These are phyloP conservation scores for Ormyrus nitidulus DNA, from an alignment of 2,888 invertebrate species.

Conservation along the genomic window DNA sequence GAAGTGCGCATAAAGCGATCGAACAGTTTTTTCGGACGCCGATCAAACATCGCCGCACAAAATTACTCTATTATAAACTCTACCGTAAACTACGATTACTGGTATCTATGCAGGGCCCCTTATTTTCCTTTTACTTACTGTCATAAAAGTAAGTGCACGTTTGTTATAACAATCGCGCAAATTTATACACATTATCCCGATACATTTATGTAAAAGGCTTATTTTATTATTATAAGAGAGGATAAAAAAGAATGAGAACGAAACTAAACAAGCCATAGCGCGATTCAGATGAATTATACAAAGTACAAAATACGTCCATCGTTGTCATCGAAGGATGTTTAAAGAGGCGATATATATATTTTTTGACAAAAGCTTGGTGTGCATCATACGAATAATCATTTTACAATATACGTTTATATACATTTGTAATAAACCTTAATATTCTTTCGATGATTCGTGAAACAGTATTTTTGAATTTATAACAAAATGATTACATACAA, in stretches of 20 bases:
- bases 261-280: not conserved
- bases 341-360: slow-evolving; percentile 19
- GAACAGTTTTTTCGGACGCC: slow-evolving; percentile 38
- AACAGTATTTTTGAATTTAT: not conserved
- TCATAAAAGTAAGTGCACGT: slow-evolving; percentile 16
- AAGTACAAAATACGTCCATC: slow-evolving; percentile 69
- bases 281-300: slow-evolving; percentile 54
- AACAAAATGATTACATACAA: not conserved
- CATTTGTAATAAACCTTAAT: not conserved
- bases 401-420: not conserved
- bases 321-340: slow-evolving; percentile 61
- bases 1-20: slow-evolving; percentile 37
- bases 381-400: slow-evolving; percentile 10
- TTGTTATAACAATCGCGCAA: not conserved
- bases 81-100: slow-evolving; percentile 45
- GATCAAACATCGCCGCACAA: slow-evolving; percentile 37
- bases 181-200: not conserved
- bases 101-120: slow-evolving; percentile 63
- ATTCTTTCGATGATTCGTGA: slow-evolving; percentile 14
- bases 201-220: not conserved
- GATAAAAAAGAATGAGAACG: not conserved
- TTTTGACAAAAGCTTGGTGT: slow-evolving; percentile 18
- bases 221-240: no score
- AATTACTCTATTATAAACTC: slow-evolving; percentile 46
- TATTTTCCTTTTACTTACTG: slow-evolving; percentile 19